These are phyloP conservation scores for Dione juno DNA, from an alignment of 2,888 invertebrate genomes.

Conservation along the genomic window DNA sequence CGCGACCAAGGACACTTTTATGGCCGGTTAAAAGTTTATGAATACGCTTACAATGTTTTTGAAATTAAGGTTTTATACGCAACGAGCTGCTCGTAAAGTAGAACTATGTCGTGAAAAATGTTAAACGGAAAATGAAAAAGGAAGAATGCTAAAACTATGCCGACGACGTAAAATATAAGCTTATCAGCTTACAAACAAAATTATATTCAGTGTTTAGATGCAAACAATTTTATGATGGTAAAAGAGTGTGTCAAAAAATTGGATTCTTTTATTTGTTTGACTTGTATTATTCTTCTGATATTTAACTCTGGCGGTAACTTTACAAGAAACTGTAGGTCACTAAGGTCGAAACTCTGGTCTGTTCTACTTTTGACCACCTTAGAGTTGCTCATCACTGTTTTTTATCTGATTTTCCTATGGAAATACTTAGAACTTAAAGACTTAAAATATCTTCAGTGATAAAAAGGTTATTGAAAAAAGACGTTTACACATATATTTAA, in stretches of 20 bases:
- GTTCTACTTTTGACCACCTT: no score
- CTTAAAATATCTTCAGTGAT: no score
- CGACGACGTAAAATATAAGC: constrained; percentile 32
- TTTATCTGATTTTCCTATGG: no score
- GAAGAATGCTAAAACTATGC: constrained; percentile 37
- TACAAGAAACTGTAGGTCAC: no score
- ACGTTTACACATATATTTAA: no score
- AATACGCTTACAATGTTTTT: constrained; percentile 55
- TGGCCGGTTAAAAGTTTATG: constrained; percentile 67
- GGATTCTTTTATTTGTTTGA: background rate
- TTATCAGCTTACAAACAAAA: constrained; percentile 35
- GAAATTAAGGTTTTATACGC: constrained; percentile 46
- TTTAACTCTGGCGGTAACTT: no score
- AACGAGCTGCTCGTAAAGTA: constrained; percentile 41
- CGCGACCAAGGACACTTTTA: constrained; percentile 62
- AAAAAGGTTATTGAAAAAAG: no score
- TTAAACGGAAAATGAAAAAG: constrained; percentile 37
- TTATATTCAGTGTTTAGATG: constrained; percentile 24
- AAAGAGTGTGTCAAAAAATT: background rate
- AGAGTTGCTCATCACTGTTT: no score
- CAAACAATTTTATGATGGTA: constrained; percentile 7
- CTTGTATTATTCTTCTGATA: no score
- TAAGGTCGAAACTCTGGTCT: no score
- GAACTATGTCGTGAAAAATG: constrained; percentile 40
- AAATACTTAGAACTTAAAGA: no score